Evolutionary conservation across 2,888 invertebrate species (phyloP), one percentile per base, ranked within the genome.

Genomic region (Trisateles emortualis): DNA sequence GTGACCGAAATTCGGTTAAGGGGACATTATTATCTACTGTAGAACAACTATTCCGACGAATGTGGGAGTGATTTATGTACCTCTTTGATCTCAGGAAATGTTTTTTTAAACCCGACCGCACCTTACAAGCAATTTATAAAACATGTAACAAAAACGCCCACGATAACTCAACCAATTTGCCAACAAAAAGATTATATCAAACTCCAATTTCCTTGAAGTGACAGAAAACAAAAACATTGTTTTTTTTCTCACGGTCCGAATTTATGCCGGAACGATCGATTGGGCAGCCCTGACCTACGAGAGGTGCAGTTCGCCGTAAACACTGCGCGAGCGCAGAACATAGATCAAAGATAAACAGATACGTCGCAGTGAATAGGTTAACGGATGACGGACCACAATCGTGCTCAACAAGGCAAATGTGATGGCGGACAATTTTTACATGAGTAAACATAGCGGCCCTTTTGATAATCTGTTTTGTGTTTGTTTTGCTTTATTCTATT

Each of bases 221-320:
- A 38, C 39, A 50, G 16, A 43, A 39, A 44, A 38, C 14, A 46
- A 63, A 57, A 55, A 41, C 2, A n/a, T 9, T n/a, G 0, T 0
- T 30, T 40, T 42, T 54, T 48, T 72, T 71, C 74, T 72, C 72
- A 74, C 68, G 72, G 52, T 53, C 61, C 33, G 50, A 66, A 61
- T 62, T 42, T 39, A 54, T 64, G 41, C 58, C 63, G 66, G 62
- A 54, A 53, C 16, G 4, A 46, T 51, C 40, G 58, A 66, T 72
- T 66, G 64, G 59, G 62, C 56, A 59, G 59, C 64, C 72, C 62
- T 74, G 71, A 72, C 64, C 69, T 73, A 67, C 52, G 60, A 48
- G n/a, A 57, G 52, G 59, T 64, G 64, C 59, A 64, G 41, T 49
- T 51, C 53, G 40, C 44, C 38, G 49, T 59, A 59, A 64, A 41